A percentile compares a stretch with the other conserved stretches of the same genome.
phyloP scores from a whole-genome alignment of 2,797 vertebrate species.

The Melanotaenia boesemani region DNA sequence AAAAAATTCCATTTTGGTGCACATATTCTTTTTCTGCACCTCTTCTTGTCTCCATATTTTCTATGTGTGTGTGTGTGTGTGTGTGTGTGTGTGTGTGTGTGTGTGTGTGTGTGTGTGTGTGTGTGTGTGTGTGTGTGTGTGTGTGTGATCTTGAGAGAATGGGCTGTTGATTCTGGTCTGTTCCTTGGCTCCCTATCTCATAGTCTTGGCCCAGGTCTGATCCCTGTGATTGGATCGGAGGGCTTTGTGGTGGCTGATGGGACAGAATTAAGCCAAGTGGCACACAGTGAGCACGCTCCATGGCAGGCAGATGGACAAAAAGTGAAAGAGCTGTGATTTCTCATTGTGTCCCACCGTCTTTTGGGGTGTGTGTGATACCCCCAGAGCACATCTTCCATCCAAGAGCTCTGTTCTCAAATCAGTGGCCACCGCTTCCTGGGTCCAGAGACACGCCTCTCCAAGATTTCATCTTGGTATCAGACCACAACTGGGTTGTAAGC shows the following conservation, averaged over 20 bases:
- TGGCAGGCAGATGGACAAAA: slow-evolving; percentile 81
- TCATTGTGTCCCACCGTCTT: slow-evolving; percentile 82
- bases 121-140: slow-evolving; percentile 23
- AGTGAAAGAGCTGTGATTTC: slow-evolving; percentile 85
- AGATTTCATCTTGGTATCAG: slow-evolving; percentile 76
- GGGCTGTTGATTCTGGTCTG: slow-evolving; percentile 81
- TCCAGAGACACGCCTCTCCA: slow-evolving; percentile 79
- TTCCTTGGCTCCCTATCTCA: slow-evolving; percentile 78
- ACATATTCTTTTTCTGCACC: slow-evolving; percentile 37
- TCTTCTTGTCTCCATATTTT: slow-evolving; percentile 35
- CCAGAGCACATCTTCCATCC: slow-evolving; percentile 75
- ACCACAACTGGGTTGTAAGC: slow-evolving; percentile 76
- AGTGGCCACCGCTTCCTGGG: slow-evolving; percentile 75
- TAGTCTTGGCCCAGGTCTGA: slow-evolving; percentile 79
- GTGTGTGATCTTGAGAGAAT: slow-evolving; percentile 78
- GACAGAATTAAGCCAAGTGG: slow-evolving; percentile 83
- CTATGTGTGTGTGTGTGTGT: slow-evolving; percentile 20
- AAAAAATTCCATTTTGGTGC: slow-evolving; percentile 30
- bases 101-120: slow-evolving; percentile 38
- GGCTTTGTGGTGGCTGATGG: slow-evolving; percentile 82
- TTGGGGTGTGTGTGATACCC: slow-evolving; percentile 76
- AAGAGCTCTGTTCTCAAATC: slow-evolving; percentile 81
- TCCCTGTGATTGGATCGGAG: slow-evolving; percentile 81
- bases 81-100: slow-evolving; percentile 43
- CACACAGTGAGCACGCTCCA: slow-evolving; percentile 78